phyloP scores from a whole-genome alignment of 2,113 vertebrate species.

The Axis porcinus region DNA sequence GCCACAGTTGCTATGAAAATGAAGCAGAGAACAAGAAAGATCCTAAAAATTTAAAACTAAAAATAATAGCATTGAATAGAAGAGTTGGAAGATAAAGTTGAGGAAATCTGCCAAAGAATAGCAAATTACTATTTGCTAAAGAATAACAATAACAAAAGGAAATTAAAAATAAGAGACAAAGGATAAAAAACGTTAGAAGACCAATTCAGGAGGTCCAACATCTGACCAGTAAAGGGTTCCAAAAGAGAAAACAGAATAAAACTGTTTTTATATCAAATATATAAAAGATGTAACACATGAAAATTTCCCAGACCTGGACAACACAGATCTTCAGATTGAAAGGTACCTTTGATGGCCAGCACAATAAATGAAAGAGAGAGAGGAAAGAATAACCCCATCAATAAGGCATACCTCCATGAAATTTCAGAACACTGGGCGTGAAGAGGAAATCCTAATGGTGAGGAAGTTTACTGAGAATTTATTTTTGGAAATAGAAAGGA shows the following conservation, averaged over 20 bases:
- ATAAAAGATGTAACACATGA: neutral
- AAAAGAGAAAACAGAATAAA: neutral
- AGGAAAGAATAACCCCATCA: neutral
- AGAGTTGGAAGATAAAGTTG: neutral
- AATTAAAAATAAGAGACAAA: neutral
- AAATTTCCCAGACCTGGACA: neutral
- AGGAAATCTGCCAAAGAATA: neutral
- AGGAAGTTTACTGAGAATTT: neutral
- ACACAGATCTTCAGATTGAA: neutral
- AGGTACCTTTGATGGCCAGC: neutral
- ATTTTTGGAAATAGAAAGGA: neutral
- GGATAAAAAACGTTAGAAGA: neutral
- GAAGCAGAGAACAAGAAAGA: neutral
- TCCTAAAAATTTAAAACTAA: neutral
- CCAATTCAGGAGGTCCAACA: neutral
- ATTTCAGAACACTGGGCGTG: neutral
- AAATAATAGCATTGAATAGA: neutral
- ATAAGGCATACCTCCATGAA: neutral
- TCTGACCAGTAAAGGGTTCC: neutral
- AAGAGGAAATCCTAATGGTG: neutral
- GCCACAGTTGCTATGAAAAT: neutral
- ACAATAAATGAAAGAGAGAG: neutral
- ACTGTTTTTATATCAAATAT: neutral
- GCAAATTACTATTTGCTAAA: neutral
- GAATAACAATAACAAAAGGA: neutral